A percentile compares a stretch with the other conserved stretches of the same genome.
phyloP scores from a whole-genome alignment of 2,113 vertebrate species.

The Pan troglodytes region DNA sequence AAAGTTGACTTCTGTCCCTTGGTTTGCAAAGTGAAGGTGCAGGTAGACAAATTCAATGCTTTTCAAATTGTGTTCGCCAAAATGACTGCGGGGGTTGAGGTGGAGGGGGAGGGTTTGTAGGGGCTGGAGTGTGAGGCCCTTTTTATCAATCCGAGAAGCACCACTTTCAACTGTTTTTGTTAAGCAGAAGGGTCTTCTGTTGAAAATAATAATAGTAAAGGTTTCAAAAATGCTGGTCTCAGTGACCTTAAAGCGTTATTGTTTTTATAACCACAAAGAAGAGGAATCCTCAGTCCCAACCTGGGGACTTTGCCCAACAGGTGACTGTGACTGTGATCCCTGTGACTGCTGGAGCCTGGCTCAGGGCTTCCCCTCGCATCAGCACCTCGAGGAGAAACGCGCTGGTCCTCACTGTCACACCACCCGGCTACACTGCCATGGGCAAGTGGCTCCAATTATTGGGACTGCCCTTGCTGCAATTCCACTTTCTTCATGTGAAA shows the following conservation, averaged over 20 bases:
- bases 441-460: not conserved
- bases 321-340: not conserved
- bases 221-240: not conserved
- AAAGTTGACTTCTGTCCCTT: not conserved
- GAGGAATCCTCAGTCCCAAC: not conserved
- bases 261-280: not conserved
- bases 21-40: not conserved
- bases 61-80: not conserved
- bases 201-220: not conserved
- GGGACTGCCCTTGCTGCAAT: not conserved
- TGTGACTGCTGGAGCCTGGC: rapidly evolving
- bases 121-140: not conserved
- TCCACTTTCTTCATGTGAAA: no score
- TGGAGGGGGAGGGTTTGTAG: not conserved
- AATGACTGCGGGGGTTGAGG: not conserved
- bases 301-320: not conserved
- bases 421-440: not conserved
- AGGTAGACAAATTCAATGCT: not conserved
- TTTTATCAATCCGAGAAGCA: not conserved
- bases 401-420: no score
- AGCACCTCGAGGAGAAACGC: not conserved
- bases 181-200: not conserved
- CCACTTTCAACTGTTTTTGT: not conserved
- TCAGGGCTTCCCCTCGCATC: not conserved
- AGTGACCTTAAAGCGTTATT: not conserved